phyloP scores from a whole-genome alignment of 2,888 invertebrate genomes.

The Strigamia crassipes region DNA sequence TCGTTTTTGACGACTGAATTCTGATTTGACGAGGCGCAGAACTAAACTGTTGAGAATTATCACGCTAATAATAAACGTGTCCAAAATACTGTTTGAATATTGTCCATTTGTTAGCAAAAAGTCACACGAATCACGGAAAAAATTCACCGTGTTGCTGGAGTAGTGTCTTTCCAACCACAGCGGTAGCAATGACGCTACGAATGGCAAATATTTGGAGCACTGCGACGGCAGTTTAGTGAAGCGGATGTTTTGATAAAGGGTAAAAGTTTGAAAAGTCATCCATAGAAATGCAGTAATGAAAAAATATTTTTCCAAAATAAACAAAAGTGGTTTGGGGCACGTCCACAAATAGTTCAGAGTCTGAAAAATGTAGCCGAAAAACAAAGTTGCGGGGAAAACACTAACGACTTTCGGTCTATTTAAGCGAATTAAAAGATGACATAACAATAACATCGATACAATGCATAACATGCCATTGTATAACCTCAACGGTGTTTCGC shows the following conservation, averaged over 20 bases:
- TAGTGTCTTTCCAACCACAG: background rate
- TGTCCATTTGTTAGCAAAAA: background rate
- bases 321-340: background rate
- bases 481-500: background rate
- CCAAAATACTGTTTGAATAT: background rate
- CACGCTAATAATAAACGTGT: background rate
- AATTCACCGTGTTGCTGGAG: background rate
- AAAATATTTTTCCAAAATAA: background rate
- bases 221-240: background rate
- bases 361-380: background rate
- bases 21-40: background rate
- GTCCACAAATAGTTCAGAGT: background rate
- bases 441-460: background rate
- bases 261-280: background rate
- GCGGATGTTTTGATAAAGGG: background rate
- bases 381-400: background rate
- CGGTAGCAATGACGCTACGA: background rate
- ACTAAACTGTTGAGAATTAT: background rate
- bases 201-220: background rate
- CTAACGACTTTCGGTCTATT: background rate
- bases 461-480: background rate
- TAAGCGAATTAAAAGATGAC: background rate
- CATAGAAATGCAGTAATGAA: background rate
- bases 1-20: background rate
- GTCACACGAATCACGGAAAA: background rate